phyloP scores from a whole-genome alignment of 30 jellyfish, hydroid and myxozoan genomes.

The Aurelia sp. region DNA sequence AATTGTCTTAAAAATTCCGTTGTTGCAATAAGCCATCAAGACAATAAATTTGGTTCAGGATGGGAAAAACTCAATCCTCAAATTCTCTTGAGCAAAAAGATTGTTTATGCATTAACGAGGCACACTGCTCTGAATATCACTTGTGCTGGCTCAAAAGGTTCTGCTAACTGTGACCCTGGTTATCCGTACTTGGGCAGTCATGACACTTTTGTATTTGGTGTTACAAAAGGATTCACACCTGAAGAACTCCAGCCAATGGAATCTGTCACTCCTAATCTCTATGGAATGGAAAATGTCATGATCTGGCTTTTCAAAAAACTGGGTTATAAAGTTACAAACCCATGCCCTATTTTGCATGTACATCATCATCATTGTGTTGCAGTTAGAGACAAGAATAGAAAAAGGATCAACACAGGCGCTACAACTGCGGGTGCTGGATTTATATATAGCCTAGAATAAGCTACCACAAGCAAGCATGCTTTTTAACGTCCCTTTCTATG shows the following conservation, averaged over 20 bases:
- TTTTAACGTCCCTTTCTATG: too few relatives aligned
- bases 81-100: slow-evolving; percentile 14
- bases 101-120: slow-evolving; percentile 87
- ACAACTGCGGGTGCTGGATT: slow-evolving; percentile 35
- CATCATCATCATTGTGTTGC: slow-evolving; percentile 80
- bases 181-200: slow-evolving; percentile 77
- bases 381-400: slow-evolving; percentile 59
- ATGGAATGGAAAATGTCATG: slow-evolving; percentile 74
- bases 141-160: slow-evolving; percentile 36
- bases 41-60: slow-evolving; percentile 79
- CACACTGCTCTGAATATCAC: slow-evolving; percentile 46
- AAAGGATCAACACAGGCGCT: slow-evolving; percentile 55
- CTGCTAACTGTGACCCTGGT: slow-evolving; percentile 56
- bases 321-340: slow-evolving; percentile 56
- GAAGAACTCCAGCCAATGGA: slow-evolving; percentile 22
- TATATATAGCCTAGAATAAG: slow-evolving; percentile 27
- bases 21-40: slow-evolving; percentile 80
- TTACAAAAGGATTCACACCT: neutral
- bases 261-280: slow-evolving; percentile 62
- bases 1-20: slow-evolving; percentile 49
- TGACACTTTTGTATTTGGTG: slow-evolving; percentile 74
- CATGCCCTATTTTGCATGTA: slow-evolving; percentile 66
- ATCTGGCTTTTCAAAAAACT: slow-evolving; percentile 71
- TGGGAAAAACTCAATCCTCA: slow-evolving; percentile 77
- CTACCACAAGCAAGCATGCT: too few relatives aligned